phyloP scores from a whole-genome alignment of 2,797 vertebrate species.

The Microctenopoma steveboyesi region DNA sequence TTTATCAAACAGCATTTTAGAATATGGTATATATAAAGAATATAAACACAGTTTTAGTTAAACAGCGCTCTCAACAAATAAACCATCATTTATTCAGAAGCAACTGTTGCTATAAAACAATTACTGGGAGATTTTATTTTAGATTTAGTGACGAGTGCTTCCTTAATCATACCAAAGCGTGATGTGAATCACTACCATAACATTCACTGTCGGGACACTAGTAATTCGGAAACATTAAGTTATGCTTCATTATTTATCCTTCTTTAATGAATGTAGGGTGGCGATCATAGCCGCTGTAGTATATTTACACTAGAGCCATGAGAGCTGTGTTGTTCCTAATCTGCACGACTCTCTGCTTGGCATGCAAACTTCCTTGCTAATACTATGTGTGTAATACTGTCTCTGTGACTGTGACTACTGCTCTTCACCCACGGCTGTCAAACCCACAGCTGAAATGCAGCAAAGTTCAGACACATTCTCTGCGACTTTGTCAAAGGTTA shows the following conservation, averaged over 20 bases:
- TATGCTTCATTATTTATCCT: constrained; percentile 1
- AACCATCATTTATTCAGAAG: constrained; percentile 17
- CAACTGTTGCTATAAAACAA: neutral
- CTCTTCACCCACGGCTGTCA: constrained; percentile 27
- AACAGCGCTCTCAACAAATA: constrained; percentile 31
- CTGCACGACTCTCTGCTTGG: neutral
- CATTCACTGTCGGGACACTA: neutral
- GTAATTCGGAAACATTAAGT: neutral
- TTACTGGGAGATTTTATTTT: constrained; percentile 5
- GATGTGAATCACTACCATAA: constrained; percentile 1
- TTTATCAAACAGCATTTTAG: constrained; percentile 23
- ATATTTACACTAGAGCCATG: neutral
- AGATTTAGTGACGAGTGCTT: constrained; percentile 12
- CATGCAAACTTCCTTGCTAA: constrained; percentile 1
- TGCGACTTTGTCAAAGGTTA: constrained; percentile 10
- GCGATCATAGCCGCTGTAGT: neutral
- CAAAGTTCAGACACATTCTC: constrained; percentile 8
- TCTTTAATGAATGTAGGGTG: neutral
- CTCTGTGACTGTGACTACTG: neutral
- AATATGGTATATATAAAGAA: constrained; percentile 5
- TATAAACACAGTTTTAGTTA: constrained; percentile 21
- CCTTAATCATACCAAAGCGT: constrained; percentile 9
- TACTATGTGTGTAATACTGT: neutral
- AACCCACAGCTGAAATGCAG: constrained; percentile 9
- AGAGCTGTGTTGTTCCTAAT: neutral